A percentile compares a stretch with the other conserved stretches of the same genome.
Conservation (phyloP, 2,797 vertebrate genomes). For the Tragelaphus oryx region DNA sequence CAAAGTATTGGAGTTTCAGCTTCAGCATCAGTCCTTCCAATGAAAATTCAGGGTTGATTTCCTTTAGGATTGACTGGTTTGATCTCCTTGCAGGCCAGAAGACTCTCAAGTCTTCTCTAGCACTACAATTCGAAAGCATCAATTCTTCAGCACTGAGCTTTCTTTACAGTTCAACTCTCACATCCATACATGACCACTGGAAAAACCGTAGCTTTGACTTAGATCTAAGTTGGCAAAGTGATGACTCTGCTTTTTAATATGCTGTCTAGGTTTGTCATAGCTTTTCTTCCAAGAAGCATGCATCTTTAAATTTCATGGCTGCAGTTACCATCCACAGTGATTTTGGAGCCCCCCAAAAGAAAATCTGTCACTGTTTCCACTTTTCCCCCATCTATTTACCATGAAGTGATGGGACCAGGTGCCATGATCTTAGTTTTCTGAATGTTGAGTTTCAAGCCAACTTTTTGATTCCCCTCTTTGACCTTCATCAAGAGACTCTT, state of each 20-base stretch:
- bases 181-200: neutral
- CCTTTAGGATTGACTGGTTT: too few relatives aligned
- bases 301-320: neutral
- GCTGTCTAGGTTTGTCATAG: neutral
- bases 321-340: neutral
- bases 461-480: neutral
- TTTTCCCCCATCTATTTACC: neutral
- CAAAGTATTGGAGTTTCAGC: too few relatives aligned
- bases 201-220: neutral
- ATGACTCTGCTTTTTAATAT: neutral
- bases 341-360: neutral
- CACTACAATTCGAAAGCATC: neutral
- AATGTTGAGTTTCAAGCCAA: neutral
- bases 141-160: neutral
- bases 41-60: too few relatives aligned
- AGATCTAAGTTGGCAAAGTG: neutral
- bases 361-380: neutral
- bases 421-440: neutral
- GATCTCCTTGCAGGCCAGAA: neutral
- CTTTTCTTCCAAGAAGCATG: neutral
- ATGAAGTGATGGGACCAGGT: neutral
- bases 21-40: too few relatives aligned
- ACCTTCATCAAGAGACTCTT: neutral
- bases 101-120: neutral
- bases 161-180: neutral